Percentiles rank a stretch among this genome's conserved stretches.
Conservation (phyloP, 2,113 vertebrate species). For the Poeciliopsis turrubarensis region DNA sequence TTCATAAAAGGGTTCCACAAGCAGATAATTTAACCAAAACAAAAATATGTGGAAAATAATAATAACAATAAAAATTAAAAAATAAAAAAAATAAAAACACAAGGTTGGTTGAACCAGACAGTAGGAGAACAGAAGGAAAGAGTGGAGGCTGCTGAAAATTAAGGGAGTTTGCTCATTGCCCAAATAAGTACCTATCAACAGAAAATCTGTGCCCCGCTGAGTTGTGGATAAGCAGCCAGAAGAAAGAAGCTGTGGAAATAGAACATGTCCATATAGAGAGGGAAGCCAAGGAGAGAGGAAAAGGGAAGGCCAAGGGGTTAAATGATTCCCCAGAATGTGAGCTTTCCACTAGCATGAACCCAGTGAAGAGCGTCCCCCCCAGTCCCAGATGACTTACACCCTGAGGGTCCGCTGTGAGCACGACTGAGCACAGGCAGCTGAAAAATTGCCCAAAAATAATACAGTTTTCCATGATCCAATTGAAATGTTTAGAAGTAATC, state of each 20-base stretch:
- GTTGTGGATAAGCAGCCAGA: conserved; percentile 60
- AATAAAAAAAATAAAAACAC: conserved; percentile 23
- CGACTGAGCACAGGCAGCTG: conserved; percentile 22
- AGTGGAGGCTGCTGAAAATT: conserved; percentile 34
- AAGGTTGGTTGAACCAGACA: conserved; percentile 4
- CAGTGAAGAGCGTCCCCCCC: conserved; percentile 41
- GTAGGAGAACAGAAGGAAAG: not conserved
- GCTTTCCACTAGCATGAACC: conserved; percentile 53
- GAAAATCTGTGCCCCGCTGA: conserved; percentile 62
- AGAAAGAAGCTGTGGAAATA: conserved; percentile 66
- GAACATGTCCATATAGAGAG: conserved; percentile 81
- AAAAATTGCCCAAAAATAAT: conserved; percentile 18
- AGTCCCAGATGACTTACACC: conserved; percentile 45
- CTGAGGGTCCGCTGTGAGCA: conserved; percentile 23
- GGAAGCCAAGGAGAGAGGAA: conserved; percentile 50
- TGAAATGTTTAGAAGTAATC: conserved; percentile 33
- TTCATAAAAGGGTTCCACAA: not conserved
- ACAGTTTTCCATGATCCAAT: conserved; percentile 23
- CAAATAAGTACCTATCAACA: conserved; percentile 79
- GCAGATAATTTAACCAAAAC: not conserved
- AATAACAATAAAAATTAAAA: no score
- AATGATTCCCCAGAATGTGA: conserved; percentile 69
- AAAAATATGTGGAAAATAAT: no score
- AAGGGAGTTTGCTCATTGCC: conserved; percentile 69
- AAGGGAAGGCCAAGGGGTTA: conserved; percentile 66